These are phyloP conservation scores for Kryphioiulus occultus DNA, from an alignment of 2,888 invertebrate genomes.

Conservation along the genomic window DNA sequence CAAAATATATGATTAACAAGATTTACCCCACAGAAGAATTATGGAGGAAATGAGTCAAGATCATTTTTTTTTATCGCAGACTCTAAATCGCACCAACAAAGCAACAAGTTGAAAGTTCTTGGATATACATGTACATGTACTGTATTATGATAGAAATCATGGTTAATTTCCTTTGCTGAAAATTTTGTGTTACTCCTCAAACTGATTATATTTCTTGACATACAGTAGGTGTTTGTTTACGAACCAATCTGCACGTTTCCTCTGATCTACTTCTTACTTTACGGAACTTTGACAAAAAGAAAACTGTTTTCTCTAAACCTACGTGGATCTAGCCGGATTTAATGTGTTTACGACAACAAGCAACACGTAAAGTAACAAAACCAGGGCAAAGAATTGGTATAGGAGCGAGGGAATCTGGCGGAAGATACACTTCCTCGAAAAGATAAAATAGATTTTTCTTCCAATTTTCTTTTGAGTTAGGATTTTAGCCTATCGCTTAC, in stretches of 20 bases:
- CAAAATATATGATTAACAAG: too few relatives aligned
- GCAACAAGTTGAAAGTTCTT: too few relatives aligned
- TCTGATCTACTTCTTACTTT: not conserved
- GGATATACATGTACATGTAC: too few relatives aligned
- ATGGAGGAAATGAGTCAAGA: too few relatives aligned
- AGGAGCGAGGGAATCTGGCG: not conserved
- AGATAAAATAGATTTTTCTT: not conserved
- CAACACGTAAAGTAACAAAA: not conserved
- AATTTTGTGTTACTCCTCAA: too few relatives aligned
- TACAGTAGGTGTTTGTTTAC: not conserved
- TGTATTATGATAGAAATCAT: too few relatives aligned
- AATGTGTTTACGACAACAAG: not conserved
- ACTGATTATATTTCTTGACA: not conserved
- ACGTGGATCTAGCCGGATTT: not conserved
- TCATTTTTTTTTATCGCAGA: too few relatives aligned
- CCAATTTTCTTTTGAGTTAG: not conserved
- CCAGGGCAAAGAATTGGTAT: not conserved
- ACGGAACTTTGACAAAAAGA: not conserved
- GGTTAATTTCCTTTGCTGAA: too few relatives aligned
- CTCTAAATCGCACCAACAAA: too few relatives aligned
- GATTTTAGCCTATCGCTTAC: conserved; percentile 5
- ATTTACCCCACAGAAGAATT: too few relatives aligned
- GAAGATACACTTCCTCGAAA: not conserved
- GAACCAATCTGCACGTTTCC: not conserved
- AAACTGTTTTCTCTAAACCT: not conserved